Base-by-base conservation (phyloP, 2,888 invertebrate genomes). In the Teinopalpus imperialis region DNA sequence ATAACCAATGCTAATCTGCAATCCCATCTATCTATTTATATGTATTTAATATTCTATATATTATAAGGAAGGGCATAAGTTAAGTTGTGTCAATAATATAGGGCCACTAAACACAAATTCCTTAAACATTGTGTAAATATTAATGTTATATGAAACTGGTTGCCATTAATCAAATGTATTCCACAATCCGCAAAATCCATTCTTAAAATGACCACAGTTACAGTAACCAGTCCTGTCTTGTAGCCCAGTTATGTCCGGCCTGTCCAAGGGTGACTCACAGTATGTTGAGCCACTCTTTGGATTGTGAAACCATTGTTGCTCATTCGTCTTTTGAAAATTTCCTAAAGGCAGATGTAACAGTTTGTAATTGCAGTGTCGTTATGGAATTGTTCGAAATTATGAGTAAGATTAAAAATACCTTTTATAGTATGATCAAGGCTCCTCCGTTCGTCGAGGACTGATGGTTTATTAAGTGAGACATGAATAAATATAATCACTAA, bases 221-320 rank as follows among this genome's bases (percentile, higher is more conserved):
- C 26, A 18, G 7, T 8, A 16, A 39, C 21, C 29, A 29, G 40
- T 40, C 4, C n/a, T 29, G 31, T 3, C 13, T 30, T 45, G 9
- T 20, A 4, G 18, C 26, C 30, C 30, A 20, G 36, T 23, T 37
- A 42, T 51, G 42, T 52, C 43, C 24, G 32, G 16, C 40, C 47
- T 48, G 21, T 23, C 18, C 8, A 9, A 1, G 3, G 45, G 51
- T 70, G 70, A 70, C 32, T 72, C 69, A 72, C 48, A 27, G 49
- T 48, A 12, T 13, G 40, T 46, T 48, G 50, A 54, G 36, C 46
- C 52, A 53, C 51, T 53, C 59, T 66, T 59, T 53, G 49, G 48
- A 51, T 72, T 71, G 54, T 64, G 57, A 64, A 65, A 69, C 54
- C 30, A 41, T 43, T 41, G 49, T 69, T 71, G 63, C 54, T 69